Evolutionary conservation across 2,888 invertebrate species (phyloP), one percentile per base, ranked within the genome.

Genomic region (Ormyrus pomaceus): DNA sequence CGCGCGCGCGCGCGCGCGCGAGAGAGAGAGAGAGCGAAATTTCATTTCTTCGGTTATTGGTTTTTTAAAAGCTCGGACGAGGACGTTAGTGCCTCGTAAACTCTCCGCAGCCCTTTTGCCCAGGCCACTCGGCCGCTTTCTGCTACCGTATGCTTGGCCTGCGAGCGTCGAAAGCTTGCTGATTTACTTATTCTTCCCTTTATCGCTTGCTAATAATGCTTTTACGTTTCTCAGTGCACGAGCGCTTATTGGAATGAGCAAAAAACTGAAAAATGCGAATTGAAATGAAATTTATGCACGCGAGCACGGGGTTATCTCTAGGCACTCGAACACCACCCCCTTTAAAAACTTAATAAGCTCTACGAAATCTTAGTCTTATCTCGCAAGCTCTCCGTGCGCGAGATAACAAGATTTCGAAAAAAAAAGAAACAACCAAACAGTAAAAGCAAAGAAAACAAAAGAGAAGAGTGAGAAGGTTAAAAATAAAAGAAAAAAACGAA

Each of bases 71-170:
- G 62, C 61, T 62, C 66, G 13, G 61, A 56, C 69, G 55, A 5
- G 53, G 48, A 59, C 71, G 71, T 77, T 77, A 65, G 55, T 51
- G 19, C 70, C 71, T 69, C 76, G 70, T 77, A 65, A 71, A 77
- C 56, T 65, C 50, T 19, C 19, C 19, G 19, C 51, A 51, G 51
- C 13, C 69, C 56, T 69, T 69, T 69, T 9, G 19, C 19, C 19
- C 10, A 6, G 45, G 6, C 34, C 45, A 62, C 10, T 56, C 56
- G 56, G n/a, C 10, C n/a, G 9, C n/a, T 56, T 11, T 59, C 6
- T 9, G 59, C 6, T 59, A 19, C 19, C 19, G 19, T n/a, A n/a
- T 19, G 2, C 19, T 19, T 7, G 6, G 34, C 19, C 19, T 59
- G 59, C 11, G 56, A n/a, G n/a, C 11, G n/a, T 11, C 10, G 11